Conservation (phyloP, 2,797 vertebrate genomes). For the Xenopus petersii region DNA sequence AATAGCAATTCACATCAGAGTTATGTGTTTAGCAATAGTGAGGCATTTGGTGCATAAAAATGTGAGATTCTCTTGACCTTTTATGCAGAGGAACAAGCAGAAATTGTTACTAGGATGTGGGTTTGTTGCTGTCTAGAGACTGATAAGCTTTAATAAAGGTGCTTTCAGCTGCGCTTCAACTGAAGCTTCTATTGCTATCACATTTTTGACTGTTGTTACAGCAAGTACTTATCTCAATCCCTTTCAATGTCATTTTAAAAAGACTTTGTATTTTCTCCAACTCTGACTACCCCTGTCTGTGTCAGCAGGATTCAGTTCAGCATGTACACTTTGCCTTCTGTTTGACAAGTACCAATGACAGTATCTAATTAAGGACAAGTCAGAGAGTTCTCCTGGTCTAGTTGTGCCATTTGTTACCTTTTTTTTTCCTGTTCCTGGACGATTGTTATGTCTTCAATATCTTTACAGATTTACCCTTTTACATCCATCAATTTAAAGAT, state of each 20-base stretch:
- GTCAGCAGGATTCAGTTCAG: slow-evolving; percentile 57
- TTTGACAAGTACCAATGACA: slow-evolving; percentile 70
- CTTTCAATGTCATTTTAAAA: slow-evolving; percentile 69
- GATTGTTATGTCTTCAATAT: too few relatives aligned
- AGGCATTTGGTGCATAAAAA: slow-evolving; percentile 43
- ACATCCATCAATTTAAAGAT: too few relatives aligned
- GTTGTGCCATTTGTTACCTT: slow-evolving; percentile 37
- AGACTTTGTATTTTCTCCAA: slow-evolving; percentile 65
- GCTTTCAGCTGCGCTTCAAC: slow-evolving; percentile 65
- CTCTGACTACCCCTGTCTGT: slow-evolving; percentile 63
- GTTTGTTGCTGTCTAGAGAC: slow-evolving; percentile 70
- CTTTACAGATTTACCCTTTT: too few relatives aligned
- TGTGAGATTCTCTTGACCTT: slow-evolving; percentile 72
- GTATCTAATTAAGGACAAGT: slow-evolving; percentile 73
- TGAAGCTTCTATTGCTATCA: slow-evolving; percentile 66
- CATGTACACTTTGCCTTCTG: slow-evolving; percentile 56
- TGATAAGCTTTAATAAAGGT: slow-evolving; percentile 73
- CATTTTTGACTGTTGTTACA: slow-evolving; percentile 69
- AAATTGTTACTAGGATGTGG: slow-evolving; percentile 58
- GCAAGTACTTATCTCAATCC: slow-evolving; percentile 70
- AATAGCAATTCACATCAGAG: too few relatives aligned
- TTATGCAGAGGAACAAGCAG: slow-evolving; percentile 62
- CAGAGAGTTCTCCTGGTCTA: slow-evolving; percentile 58
- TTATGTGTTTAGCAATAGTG: too few relatives aligned
- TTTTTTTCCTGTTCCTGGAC: too few relatives aligned